phyloP scores from a whole-genome alignment of 2,797 vertebrate species.

The Sebastes elongatus region DNA sequence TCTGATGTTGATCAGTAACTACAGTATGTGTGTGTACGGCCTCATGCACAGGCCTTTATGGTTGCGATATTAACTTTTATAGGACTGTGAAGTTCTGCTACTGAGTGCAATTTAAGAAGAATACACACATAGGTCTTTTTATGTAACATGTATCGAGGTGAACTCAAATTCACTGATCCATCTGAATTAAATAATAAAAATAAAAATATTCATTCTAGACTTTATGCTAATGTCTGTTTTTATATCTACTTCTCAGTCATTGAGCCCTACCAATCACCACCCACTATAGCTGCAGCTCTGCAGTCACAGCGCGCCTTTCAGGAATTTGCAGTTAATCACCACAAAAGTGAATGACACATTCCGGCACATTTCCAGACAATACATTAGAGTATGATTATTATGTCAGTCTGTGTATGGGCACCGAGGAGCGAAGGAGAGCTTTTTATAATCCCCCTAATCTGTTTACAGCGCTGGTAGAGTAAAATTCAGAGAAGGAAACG shows the following conservation, averaged over 20 bases:
- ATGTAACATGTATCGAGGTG: too few species aligned
- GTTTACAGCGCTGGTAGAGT: constrained; percentile 45
- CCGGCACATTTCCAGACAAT: constrained; percentile 44
- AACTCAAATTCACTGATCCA: neutral
- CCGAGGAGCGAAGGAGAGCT: constrained; percentile 26
- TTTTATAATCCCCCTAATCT: constrained; percentile 63
- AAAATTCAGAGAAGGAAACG: constrained; percentile 31
- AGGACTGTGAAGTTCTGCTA: neutral
- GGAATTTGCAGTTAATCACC: constrained; percentile 28
- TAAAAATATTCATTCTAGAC: neutral
- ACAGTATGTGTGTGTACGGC: neutral
- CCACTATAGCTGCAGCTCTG: neutral
- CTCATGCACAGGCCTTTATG: neutral
- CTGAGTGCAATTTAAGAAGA: neutral
- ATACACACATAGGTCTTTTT: neutral
- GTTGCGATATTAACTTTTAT: neutral
- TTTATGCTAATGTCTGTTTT: neutral
- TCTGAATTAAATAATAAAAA: neutral
- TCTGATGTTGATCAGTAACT: too few species aligned
- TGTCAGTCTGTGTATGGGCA: constrained; percentile 36
- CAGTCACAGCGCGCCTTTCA: neutral
- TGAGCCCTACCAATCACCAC: neutral
- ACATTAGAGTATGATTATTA: constrained; percentile 43
- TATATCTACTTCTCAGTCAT: neutral
- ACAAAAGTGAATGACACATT: constrained; percentile 29